Percentiles rank a stretch among this genome's conserved stretches.
phyloP scores from a whole-genome alignment of 2,113 vertebrate genomes.

The Chamaea fasciata region DNA sequence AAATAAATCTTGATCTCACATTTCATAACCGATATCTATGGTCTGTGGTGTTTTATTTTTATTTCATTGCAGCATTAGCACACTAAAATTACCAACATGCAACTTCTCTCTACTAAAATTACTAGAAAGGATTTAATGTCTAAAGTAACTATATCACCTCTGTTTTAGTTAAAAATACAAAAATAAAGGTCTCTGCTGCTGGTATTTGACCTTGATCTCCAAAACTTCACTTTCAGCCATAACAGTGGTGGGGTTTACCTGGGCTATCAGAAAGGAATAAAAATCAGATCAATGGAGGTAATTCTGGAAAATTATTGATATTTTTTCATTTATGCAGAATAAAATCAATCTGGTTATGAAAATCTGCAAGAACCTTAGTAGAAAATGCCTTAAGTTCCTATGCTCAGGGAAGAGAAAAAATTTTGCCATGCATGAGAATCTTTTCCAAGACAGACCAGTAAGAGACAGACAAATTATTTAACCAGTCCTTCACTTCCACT shows the following conservation, averaged over 20 bases:
- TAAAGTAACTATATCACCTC: neutral
- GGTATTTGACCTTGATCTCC: neutral
- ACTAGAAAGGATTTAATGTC: neutral
- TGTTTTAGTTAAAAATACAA: neutral
- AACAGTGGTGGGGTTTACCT: neutral
- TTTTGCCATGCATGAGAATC: neutral
- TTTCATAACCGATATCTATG: neutral
- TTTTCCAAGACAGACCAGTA: neutral
- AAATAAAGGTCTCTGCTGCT: neutral
- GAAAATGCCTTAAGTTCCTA: neutral
- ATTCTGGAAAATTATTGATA: neutral
- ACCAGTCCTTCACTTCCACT: neutral
- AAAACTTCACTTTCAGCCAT: neutral
- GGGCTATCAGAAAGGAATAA: neutral
- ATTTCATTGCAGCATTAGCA: neutral
- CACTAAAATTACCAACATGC: neutral
- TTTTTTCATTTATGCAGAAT: neutral
- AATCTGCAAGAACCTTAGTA: neutral
- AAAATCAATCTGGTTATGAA: neutral
- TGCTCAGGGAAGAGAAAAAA: neutral
- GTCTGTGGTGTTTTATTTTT: neutral
- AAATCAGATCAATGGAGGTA: neutral
- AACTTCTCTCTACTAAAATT: neutral
- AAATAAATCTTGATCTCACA: neutral
- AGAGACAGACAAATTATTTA: neutral